phyloP scores from a whole-genome alignment of 1,140 invertebrate genomes.

The Drosophila virilis region DNA sequence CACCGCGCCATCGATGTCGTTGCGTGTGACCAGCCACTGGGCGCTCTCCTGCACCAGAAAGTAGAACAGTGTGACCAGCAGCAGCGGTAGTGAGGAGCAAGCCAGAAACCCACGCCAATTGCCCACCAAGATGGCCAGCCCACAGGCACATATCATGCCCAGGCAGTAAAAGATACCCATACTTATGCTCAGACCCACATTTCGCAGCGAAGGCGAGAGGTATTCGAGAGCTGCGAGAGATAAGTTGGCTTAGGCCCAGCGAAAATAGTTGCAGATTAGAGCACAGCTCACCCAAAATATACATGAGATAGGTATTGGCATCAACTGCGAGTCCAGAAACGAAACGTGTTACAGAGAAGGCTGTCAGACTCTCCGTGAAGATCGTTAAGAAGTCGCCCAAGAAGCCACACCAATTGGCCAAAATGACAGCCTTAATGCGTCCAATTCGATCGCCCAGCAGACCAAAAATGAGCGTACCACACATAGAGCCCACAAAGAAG shows the following conservation, averaged over 20 bases:
- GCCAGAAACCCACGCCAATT: conserved; percentile 85
- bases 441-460: conserved; percentile 86
- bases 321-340: conserved; percentile 86
- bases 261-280: conserved; percentile 2
- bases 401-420: conserved; percentile 85
- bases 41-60: conserved; percentile 86
- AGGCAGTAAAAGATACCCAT: conserved; percentile 86
- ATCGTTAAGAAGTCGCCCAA: conserved; percentile 85
- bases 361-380: conserved; percentile 80
- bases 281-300: conserved; percentile 85
- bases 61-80: conserved; percentile 84
- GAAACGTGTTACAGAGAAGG: conserved; percentile 85
- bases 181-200: conserved; percentile 85
- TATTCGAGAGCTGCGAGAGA: conserved; percentile 85
- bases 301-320: conserved; percentile 86
- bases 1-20: conserved; percentile 85
- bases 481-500: conserved; percentile 86
- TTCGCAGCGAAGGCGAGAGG: conserved; percentile 85
- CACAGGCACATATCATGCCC: conserved; percentile 85
- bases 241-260: neutral
- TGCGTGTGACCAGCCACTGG: conserved; percentile 87
- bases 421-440: conserved; percentile 85
- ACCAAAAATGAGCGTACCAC: conserved; percentile 86
- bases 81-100: conserved; percentile 84
- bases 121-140: conserved; percentile 85